These are phyloP conservation scores for Pollenia amentaria DNA, from an alignment of 2,888 invertebrate genomes.

Conservation along the genomic window DNA sequence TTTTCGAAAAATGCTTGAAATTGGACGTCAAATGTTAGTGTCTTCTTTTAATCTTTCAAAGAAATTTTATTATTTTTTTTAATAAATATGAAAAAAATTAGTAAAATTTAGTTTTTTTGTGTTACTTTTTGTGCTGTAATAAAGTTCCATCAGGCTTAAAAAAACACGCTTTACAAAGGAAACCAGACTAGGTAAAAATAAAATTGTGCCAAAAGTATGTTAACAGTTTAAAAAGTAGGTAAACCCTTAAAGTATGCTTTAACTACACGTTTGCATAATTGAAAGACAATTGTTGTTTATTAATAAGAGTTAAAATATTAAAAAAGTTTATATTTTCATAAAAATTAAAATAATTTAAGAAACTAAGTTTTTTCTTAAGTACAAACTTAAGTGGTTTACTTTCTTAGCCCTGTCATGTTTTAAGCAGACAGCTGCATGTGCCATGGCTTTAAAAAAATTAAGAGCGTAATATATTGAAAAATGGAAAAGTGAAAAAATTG, in stretches of 20 bases:
- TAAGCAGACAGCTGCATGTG: slow-evolving; percentile 3
- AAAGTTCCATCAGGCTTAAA: too few species aligned
- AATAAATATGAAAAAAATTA: too few species aligned
- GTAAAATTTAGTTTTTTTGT: too few species aligned
- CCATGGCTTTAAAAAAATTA: not conserved
- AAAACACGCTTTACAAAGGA: too few species aligned
- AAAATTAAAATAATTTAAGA: not conserved
- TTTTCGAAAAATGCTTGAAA: too few species aligned
- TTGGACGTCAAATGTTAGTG: too few species aligned
- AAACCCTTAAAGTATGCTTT: slow-evolving; percentile 13
- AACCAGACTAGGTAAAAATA: too few species aligned
- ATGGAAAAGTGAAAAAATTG: not conserved
- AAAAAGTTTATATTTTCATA: not conserved
- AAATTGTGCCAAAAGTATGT: too few species aligned
- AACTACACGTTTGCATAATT: not conserved
- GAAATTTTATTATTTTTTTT: too few species aligned
- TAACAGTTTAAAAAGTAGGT: not conserved
- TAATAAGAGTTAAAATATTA: not conserved
- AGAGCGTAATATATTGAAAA: not conserved
- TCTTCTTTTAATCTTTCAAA: too few species aligned
- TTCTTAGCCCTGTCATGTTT: slow-evolving; percentile 6
- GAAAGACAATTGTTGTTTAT: not conserved
- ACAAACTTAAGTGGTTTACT: not conserved
- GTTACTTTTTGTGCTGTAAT: too few species aligned
- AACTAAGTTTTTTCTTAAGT: not conserved